These are phyloP conservation scores for Argyresthia goedartella DNA, from an alignment of 2,888 invertebrate species.

Conservation along the genomic window DNA sequence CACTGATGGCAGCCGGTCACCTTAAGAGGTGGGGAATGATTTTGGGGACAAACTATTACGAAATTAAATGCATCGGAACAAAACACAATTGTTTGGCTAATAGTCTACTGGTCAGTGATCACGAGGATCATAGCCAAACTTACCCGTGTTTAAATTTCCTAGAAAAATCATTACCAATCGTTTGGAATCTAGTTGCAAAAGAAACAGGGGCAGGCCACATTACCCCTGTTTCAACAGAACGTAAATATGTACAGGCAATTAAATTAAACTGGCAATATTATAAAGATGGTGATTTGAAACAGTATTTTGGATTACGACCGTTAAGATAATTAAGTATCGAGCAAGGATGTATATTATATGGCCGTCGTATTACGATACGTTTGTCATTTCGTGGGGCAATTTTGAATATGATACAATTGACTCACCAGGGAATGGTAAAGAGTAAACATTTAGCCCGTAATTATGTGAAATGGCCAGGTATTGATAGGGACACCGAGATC, in stretches of 20 bases:
- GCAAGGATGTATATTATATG: no score
- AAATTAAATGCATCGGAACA: no score
- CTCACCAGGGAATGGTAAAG: constrained; percentile 12
- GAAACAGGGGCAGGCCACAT: neutral
- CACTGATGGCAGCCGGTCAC: constrained; percentile 18
- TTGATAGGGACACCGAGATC: no score
- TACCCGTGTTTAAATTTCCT: neutral
- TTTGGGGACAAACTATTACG: constrained; percentile 15
- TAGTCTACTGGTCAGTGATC: neutral
- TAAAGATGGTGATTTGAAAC: neutral
- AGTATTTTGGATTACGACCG: neutral
- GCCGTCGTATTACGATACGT: constrained; percentile 4
- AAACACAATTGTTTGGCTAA: constrained; percentile 4
- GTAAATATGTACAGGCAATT: neutral
- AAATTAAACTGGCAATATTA: no score
- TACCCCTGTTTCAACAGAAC: no score
- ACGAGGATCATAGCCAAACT: neutral
- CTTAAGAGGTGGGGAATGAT: constrained; percentile 20
- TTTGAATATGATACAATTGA: constrained; percentile 10
- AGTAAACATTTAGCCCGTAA: no score
- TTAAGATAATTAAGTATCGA: neutral
- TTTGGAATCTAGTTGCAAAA: neutral
- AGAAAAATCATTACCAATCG: neutral
- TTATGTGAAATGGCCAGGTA: no score
- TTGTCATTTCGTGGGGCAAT: constrained; percentile 4